Evolutionary conservation across 2,797 vertebrate species (phyloP), one percentile per base, ranked within the genome.

Genomic region (Centroberyx gerrardi): DNA sequence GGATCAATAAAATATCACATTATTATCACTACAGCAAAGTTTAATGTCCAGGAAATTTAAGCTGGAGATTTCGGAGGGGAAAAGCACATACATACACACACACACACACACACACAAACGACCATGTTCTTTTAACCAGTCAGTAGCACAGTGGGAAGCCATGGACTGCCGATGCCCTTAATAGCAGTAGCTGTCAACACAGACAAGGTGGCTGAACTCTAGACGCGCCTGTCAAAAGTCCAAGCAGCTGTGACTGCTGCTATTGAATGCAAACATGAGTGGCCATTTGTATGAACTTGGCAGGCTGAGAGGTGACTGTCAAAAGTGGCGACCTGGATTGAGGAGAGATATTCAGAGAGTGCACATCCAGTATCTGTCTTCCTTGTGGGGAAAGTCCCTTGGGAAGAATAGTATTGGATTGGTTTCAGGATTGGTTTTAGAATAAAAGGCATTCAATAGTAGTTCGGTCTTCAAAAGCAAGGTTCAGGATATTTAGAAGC

Each of bases 191-290:
- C 88, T 91, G 90, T 92, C 90, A 91, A 64, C 81, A 55, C 76
- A 85, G 88, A 89, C 84, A 74, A 82, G 87, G 88, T 83, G 83
- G 67, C 80, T 90, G 87, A 93, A 84, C 90, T 87, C 81, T 55
- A 76, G 90, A 90, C 77, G 73, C 71, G 87, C 83, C 85, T 89
- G 92, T 93, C 93, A 91, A 72, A 76, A 78, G 73, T 89, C 87
- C 75, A 75, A 76, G 83, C 78, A 83, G 86, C 91, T 90, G 86
- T 82, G 86, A 91, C 86, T 72, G 60, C 46, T 59, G 80, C 89
- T 83, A 79, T 86, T 88, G 82, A 92, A 90, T 80, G 83, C 84
- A 93, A 93, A 93, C 90, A 91, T 63, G 72, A 91, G 78, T 62
- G 85, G 78, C 83, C 88, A 88, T 93, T 94, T 92, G 90, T 93